Base-by-base conservation (phyloP, 1,140 invertebrate genomes). In the Caenorhabditis latens region DNA sequence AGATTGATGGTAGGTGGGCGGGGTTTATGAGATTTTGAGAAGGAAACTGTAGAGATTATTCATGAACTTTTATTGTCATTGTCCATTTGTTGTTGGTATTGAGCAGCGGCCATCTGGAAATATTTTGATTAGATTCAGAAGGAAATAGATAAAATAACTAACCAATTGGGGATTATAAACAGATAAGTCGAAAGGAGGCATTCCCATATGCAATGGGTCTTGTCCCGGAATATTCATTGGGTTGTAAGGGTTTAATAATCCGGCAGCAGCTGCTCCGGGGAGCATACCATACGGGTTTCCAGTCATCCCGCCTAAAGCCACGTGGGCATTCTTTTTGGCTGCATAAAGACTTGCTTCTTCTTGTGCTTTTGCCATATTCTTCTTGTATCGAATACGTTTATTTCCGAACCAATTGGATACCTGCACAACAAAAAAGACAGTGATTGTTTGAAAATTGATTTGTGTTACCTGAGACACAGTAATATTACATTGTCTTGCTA, bases 341-440 rank as follows among this genome's bases (percentile, higher is more conserved):
- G 98, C 98, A 93, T 99, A 99, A 90, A 99, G 94, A 94, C 99
- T 99, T 55, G 98, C 98, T 94, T 99, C 98, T 94, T 99, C 98
- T 93, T 99, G 98, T 85, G 98, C 98, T 94, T 99, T 99, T 89
- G 98, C 97, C 89, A 99, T 99, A 94, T 99, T 99, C 94, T 99
- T 99, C 95, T 99, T 99, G 94, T 99, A 99, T 92, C 98, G 95
- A 94, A 99, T 99, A 92, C 98, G 95, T 93, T 99, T 99, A 94
- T 99, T 99, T 89, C 98, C 98, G 93, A 99, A 99, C 98, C 98
- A 99, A 91, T 94, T 94, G 43, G 94, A 94, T 42, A 94, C 87
- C 94, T 32, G 32, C 32, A 32, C 32, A 32, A 2, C 32, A 32
- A 32, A 32, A 32, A 32, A 32, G 32, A 32, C 32, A 32, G 32